Evolutionary conservation across 1,140 invertebrate species (phyloP).

Genomic region (Drosophila arizonae): DNA sequence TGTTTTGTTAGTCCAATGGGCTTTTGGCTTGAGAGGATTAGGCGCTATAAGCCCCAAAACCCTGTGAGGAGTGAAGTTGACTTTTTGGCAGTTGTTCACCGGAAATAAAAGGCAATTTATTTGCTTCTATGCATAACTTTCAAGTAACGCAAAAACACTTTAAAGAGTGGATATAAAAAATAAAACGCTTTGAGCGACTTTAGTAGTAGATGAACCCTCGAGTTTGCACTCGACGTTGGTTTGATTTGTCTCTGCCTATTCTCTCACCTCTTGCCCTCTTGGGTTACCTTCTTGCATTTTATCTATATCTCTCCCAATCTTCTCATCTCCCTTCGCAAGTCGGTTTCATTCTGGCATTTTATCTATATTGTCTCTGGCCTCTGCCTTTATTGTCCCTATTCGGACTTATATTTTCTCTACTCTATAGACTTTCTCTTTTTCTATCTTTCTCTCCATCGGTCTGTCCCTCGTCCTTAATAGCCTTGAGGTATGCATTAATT

Average conservation of each 20-base stretch:
- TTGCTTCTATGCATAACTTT: conserved; percentile 12
- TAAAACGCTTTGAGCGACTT: neutral
- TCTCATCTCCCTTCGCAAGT: neutral
- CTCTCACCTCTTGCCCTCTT: neutral
- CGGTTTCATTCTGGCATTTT: neutral
- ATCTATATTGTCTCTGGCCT: conserved; percentile 22
- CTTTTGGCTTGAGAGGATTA: neutral
- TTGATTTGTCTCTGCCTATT: conserved; percentile 9
- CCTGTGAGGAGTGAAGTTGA: conserved; percentile 34
- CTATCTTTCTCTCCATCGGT: neutral
- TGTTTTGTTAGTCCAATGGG: conserved; percentile 44
- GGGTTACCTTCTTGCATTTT: neutral
- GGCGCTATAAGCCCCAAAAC: conserved; percentile 9
- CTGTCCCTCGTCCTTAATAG: conserved; percentile 45
- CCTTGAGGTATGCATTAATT: conserved; percentile 78
- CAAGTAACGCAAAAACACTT: neutral
- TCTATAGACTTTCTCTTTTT: conserved; percentile 9
- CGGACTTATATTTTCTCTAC: conserved; percentile 21
- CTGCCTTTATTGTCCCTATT: conserved; percentile 29
- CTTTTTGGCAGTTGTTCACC: conserved; percentile 44
- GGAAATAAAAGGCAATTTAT: conserved; percentile 44
- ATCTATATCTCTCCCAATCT: conserved; percentile 3
- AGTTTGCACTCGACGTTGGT: conserved; percentile 7
- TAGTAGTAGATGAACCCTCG: neutral
- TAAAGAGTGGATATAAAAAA: neutral